Conservation (phyloP, 2,888 invertebrate species). For the Maniola hyperantus region DNA sequence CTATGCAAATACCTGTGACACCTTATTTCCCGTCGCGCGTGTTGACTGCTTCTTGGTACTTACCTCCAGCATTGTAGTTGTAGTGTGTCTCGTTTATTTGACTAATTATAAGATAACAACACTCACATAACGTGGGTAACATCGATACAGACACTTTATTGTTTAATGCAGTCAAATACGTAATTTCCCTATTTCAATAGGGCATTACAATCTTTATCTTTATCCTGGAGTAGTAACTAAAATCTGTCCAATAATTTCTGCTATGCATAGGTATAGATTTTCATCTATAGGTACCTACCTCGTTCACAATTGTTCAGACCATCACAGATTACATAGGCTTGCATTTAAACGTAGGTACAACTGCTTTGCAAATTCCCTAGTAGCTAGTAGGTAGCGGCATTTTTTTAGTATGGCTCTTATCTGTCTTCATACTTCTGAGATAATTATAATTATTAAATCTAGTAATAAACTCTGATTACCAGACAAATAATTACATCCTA, state of each 20-base stretch:
- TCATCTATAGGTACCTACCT: too few species aligned
- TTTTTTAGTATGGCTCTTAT: background rate
- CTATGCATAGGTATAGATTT: too few species aligned
- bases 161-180: background rate
- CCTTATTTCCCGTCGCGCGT: constrained; percentile 67
- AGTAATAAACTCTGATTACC: constrained; percentile 5
- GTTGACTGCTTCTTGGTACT: constrained; percentile 42
- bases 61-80: background rate
- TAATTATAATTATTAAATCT: constrained; percentile 4
- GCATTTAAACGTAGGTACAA: too few species aligned
- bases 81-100: constrained; percentile 17
- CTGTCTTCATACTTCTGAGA: background rate
- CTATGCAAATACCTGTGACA: constrained; percentile 70
- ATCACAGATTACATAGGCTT: too few species aligned
- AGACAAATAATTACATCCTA: constrained; percentile 29
- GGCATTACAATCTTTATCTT: background rate
- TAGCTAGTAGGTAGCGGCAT: too few species aligned
- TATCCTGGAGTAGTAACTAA: background rate
- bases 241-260: background rate
- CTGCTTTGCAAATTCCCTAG: too few species aligned
- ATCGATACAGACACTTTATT: constrained; percentile 5
- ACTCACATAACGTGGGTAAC: background rate
- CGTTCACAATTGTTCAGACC: too few species aligned
- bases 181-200: background rate
- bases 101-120: constrained; percentile 1